A percentile compares a stretch with the other conserved stretches of the same genome.
phyloP scores from a whole-genome alignment of 2,888 invertebrate species.

The Papilio elwesi region DNA sequence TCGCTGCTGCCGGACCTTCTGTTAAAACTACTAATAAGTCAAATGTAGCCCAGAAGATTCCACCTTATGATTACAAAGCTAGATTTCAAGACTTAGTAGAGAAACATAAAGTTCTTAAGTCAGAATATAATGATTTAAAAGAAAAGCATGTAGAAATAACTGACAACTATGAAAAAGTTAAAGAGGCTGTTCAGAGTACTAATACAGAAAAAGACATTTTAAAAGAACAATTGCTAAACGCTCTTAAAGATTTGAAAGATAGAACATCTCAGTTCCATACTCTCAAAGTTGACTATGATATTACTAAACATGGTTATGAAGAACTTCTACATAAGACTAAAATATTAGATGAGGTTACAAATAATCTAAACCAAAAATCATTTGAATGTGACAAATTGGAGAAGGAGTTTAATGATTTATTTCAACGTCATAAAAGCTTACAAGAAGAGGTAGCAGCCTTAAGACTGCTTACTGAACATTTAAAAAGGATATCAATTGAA shows the following conservation, averaged over 20 bases:
- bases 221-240: conserved; percentile 69
- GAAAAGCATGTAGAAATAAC: conserved; percentile 81
- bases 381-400: conserved; percentile 69
- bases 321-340: conserved; percentile 71
- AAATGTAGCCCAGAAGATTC: conserved; percentile 80
- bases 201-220: conserved; percentile 65
- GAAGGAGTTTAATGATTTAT: conserved; percentile 65
- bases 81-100: conserved; percentile 85
- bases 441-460: conserved; percentile 62
- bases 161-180: conserved; percentile 79
- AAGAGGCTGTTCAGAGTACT: conserved; percentile 65
- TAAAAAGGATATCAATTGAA: too few species aligned
- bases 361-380: conserved; percentile 70
- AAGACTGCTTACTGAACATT: too few species aligned
- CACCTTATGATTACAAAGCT: conserved; percentile 87
- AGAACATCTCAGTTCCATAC: conserved; percentile 66
- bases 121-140: conserved; percentile 77
- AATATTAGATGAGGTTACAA: conserved; percentile 72
- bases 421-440: conserved; percentile 69
- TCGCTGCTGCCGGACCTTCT: conserved; percentile 36
- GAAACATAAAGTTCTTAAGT: conserved; percentile 83
- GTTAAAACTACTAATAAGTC: conserved; percentile 71
- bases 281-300: conserved; percentile 72
- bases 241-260: conserved; percentile 67
- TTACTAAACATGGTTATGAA: conserved; percentile 74